Evolutionary conservation across 2,888 invertebrate species (phyloP), one percentile per base, ranked within the genome.

Genomic region (Phlogophora meticulosa): DNA sequence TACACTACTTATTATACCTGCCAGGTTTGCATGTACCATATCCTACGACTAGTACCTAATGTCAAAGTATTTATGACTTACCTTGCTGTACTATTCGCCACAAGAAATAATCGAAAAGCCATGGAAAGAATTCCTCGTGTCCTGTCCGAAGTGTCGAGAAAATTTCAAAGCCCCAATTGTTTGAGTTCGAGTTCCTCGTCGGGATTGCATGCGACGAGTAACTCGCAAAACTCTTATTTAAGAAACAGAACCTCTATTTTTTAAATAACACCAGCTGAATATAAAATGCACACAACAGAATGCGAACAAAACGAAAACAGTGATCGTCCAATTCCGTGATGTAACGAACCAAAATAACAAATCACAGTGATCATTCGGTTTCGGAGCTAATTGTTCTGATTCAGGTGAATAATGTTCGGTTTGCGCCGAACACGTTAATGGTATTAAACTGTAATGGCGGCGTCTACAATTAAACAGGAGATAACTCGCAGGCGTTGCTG

Each of bases 381-480:
- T 79, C 40, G 28, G 42, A 63, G 71, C 68, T 72, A 83, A 81
- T 79, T 76, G 67, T 77, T 75, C 77, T 67, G 80, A 81, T 82
- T 73, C 68, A 67, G 64, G 70, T 69, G 73, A 81, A 72, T 79
- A 81, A 83, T 69, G 77, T 58, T 79, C 70, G 63, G 65, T 57
- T 76, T 71, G 65, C 57, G 69, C 32, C 56, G 57, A 69, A 28
- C 55, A 64, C 68, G 57, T 53, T 76, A 78, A 76, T 73, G 69
- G 72, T 75, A 76, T 73, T 72, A 71, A 68, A 75, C 53, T 66
- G 42, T 52, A 66, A 71, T 62, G 70, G 59, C 68, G 20, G 53
- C 72, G 58, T 64, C 62, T 80, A 77, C 75, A 84, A 84, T 86
- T 86, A 83, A 80, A 80, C 76, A 63, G 68, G 80, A 72, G 74